A percentile compares a stretch with the other conserved stretches of the same genome.
Evolutionary conservation across 2,113 vertebrate genomes (phyloP).

Genomic region (Calypte anna): DNA sequence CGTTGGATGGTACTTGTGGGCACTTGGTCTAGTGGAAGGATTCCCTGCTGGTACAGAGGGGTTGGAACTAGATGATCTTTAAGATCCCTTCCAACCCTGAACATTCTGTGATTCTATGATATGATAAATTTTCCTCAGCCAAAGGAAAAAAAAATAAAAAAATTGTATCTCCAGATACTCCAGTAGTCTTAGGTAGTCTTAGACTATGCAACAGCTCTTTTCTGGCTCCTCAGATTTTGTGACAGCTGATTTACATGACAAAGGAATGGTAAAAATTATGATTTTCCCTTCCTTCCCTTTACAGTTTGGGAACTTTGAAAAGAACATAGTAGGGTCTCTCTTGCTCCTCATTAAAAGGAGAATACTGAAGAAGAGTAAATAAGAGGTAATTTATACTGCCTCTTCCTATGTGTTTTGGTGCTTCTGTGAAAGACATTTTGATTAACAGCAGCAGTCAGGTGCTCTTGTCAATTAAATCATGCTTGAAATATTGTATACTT

Average conservation of each 20-base stretch:
- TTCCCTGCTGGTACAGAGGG: no score
- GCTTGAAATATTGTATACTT: not conserved
- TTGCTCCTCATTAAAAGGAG: not conserved
- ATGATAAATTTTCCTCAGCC: not conserved
- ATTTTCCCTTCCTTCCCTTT: not conserved
- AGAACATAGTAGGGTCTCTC: not conserved
- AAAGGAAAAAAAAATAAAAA: not conserved
- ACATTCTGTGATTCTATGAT: no score
- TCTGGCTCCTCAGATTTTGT: not conserved
- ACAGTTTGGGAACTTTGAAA: not conserved
- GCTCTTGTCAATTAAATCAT: not conserved
- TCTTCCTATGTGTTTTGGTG: not conserved
- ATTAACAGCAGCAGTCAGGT: constrained; percentile 27
- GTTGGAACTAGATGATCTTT: no score
- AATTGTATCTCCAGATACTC: not conserved
- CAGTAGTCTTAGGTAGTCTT: not conserved
- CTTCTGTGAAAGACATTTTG: constrained; percentile 34
- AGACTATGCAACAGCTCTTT: not conserved
- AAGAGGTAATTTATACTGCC: not conserved
- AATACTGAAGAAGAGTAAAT: not conserved
- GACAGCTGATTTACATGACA: not conserved
- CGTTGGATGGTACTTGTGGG: no score
- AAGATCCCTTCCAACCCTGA: no score
- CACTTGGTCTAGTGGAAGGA: no score
- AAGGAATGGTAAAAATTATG: not conserved